phyloP scores from a whole-genome alignment of 1,140 invertebrate genomes.

The Zaprionus vittiger region DNA sequence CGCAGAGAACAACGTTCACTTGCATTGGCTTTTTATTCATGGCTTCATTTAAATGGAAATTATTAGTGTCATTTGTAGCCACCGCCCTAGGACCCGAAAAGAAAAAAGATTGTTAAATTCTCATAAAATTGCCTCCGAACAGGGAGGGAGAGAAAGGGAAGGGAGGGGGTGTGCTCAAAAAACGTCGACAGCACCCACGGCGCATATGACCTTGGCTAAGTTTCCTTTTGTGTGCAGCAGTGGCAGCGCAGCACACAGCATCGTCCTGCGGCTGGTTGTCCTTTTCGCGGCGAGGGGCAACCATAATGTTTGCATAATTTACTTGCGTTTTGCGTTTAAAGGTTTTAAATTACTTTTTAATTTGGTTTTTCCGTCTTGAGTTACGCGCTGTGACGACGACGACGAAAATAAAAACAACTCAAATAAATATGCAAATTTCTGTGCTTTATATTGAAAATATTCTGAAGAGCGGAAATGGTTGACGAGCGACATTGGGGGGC shows the following conservation, averaged over 20 bases:
- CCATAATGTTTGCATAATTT: slow-evolving; percentile 83
- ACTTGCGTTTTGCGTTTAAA: slow-evolving; percentile 79
- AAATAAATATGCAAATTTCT: slow-evolving; percentile 80
- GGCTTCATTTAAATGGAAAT: slow-evolving; percentile 79
- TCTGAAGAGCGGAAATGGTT: slow-evolving; percentile 38
- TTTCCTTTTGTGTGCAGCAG: slow-evolving; percentile 36
- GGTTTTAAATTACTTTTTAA: slow-evolving; percentile 83
- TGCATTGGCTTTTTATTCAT: slow-evolving; percentile 74
- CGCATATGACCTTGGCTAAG: slow-evolving; percentile 73
- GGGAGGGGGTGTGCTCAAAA: slow-evolving; percentile 4
- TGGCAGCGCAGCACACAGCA: not conserved
- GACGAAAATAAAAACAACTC: slow-evolving; percentile 53
- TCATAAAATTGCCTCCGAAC: slow-evolving; percentile 67
- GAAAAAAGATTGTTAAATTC: slow-evolving; percentile 57
- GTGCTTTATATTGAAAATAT: slow-evolving; percentile 69
- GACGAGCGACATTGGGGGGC: not conserved
- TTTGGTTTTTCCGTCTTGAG: slow-evolving; percentile 80
- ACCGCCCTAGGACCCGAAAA: slow-evolving; percentile 19
- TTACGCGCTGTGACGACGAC: slow-evolving; percentile 58
- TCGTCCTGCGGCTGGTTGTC: slow-evolving; percentile 51
- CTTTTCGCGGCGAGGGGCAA: slow-evolving; percentile 53
- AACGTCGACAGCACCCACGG: slow-evolving; percentile 56
- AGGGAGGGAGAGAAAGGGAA: not conserved
- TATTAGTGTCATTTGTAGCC: slow-evolving; percentile 79
- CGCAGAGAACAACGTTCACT: slow-evolving; percentile 40